These are phyloP conservation scores for Syngnathus acus DNA, from an alignment of 2,797 vertebrate species.

Conservation along the genomic window DNA sequence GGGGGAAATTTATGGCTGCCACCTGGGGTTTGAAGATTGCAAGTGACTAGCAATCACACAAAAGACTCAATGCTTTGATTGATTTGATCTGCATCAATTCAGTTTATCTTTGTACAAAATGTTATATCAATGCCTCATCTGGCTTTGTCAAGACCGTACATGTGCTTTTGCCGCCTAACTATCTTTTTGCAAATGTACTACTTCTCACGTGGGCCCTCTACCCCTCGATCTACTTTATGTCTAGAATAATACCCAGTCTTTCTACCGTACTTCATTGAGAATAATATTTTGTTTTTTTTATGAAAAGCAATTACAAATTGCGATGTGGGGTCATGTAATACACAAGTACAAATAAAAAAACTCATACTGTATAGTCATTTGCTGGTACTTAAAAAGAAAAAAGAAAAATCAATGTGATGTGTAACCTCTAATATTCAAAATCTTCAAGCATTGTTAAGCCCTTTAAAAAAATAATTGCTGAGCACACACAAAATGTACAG, in stretches of 20 bases:
- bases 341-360: too few species aligned
- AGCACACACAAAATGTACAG: too few species aligned
- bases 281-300: too few species aligned
- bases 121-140: neutral
- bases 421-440: too few species aligned
- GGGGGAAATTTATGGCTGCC: conserved; percentile 48
- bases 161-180: neutral
- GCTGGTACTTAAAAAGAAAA: too few species aligned
- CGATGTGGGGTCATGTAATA: too few species aligned
- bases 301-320: too few species aligned
- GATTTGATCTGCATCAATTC: conserved; percentile 12
- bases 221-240: neutral
- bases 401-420: too few species aligned
- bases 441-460: too few species aligned
- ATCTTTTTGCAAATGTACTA: neutral
- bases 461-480: too few species aligned
- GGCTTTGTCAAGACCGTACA: neutral
- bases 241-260: neutral
- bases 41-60: conserved; percentile 29
- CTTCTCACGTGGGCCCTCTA: neutral
- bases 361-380: too few species aligned
- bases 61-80: conserved; percentile 35
- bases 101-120: conserved; percentile 6
- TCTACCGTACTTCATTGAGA: neutral
- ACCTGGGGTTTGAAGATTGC: conserved; percentile 46